These are phyloP conservation scores for Chaenocephalus aceratus DNA, from an alignment of 2,113 vertebrate species.

Conservation along the genomic window DNA sequence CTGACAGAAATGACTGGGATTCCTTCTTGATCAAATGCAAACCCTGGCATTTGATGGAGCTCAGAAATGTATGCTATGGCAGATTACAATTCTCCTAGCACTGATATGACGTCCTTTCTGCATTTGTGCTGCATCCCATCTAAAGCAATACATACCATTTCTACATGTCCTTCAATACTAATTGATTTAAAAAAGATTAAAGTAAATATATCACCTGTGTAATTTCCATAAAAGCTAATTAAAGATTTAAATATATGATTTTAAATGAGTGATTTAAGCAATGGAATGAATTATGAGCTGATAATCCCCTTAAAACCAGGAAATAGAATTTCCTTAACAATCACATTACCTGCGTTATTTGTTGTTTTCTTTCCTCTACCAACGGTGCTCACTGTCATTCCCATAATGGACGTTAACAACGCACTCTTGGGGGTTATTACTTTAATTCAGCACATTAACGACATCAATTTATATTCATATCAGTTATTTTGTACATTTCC, in stretches of 20 bases:
- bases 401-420: background rate
- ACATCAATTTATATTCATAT: slow-evolving; percentile 22
- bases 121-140: background rate
- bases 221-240: background rate
- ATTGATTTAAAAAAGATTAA: background rate
- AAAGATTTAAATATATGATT: background rate
- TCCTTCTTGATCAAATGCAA: background rate
- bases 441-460: slow-evolving; percentile 20
- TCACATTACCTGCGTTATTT: background rate
- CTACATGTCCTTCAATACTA: background rate
- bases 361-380: background rate
- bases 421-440: slow-evolving; percentile 26
- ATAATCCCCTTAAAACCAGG: background rate
- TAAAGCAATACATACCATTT: background rate
- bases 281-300: background rate
- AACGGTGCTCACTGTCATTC: background rate
- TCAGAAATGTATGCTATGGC: background rate
- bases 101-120: background rate
- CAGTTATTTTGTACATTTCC: slow-evolving; percentile 22
- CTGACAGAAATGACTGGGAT: background rate
- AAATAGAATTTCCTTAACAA: background rate
- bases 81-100: background rate
- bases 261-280: background rate
- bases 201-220: background rate
- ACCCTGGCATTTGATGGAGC: background rate